Evolutionary conservation across 2,888 invertebrate genomes (phyloP), one percentile per base, ranked within the genome.

Genomic region (Stenodera caucasica): DNA sequence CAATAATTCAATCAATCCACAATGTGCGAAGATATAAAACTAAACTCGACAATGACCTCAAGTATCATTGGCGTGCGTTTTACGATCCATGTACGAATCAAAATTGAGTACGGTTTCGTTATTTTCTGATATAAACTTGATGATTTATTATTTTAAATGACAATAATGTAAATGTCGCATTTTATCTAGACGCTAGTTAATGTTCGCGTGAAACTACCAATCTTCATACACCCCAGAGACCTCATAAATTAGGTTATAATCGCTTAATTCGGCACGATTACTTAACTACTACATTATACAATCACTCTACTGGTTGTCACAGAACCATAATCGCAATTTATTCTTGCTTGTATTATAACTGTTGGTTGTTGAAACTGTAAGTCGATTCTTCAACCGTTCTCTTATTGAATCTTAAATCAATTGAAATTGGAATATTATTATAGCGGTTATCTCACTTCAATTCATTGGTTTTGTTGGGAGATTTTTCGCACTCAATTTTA

Each of bases 141-240:
- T 70, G 70, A 72, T 72, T 72, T 72, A 72, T 67, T 66, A 58
- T 53, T 62, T 65, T 64, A 63, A 68, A 69, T 70, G 69, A 68
- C 70, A 70, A 70, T 65, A 58, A 68, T 69, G 67, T 70, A 69
- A 71, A 70, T 71, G 69, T 70, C 70, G 66, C 69, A 68, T 66
- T 69, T 69, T 69, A 69, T 69, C 69, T 69, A 62, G 59, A 61
- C 67, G 66, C 66, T 5, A 26, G 64, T 69, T 69, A 65, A 65
- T 60, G 66, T 62, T 71, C 66, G 70, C 70, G 69, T 68, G 68
- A 69, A 69, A 67, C 57, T 68, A 64, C 66, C 67, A 69, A 67
- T 70, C 68, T 67, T 67, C 68, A 65, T 67, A 68, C 63, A 68
- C 65, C 54, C 61, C 57, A 60, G 67, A 64, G 66, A 66, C 67